Conservation (phyloP, 1,140 invertebrate species). For the Neodiprion virginianus region DNA sequence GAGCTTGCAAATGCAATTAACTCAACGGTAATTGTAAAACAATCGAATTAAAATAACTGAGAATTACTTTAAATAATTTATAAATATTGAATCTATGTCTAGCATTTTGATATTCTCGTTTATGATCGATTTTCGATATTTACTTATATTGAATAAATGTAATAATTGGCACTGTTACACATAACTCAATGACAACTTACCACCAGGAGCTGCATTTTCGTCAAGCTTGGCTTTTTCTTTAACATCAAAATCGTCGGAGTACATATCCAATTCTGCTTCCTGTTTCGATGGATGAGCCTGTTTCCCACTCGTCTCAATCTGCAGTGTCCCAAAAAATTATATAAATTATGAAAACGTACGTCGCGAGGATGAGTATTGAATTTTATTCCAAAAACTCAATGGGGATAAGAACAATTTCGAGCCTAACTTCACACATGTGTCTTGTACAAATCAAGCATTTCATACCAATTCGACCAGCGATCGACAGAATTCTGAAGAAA, state of each 20-base stretch:
- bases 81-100: neutral
- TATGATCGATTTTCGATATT: neutral
- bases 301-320: slow-evolving; percentile 47
- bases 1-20: too few species aligned
- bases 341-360: neutral
- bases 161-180: too few species aligned
- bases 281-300: slow-evolving; percentile 51
- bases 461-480: too few species aligned
- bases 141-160: too few species aligned
- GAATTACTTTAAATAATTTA: neutral
- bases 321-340: slow-evolving; percentile 12
- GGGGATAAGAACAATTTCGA: too few species aligned
- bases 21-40: slow-evolving; percentile 12
- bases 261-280: slow-evolving; percentile 89
- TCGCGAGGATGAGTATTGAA: neutral
- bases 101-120: neutral
- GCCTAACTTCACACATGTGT: too few species aligned
- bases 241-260: slow-evolving; percentile 88
- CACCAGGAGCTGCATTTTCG: slow-evolving; percentile 38
- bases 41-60: slow-evolving; percentile 15
- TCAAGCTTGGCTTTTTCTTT: slow-evolving; percentile 72
- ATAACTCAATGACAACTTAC: slow-evolving; percentile 6
- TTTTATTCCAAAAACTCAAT: too few species aligned
- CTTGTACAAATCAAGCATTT: too few species aligned
- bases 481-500: too few species aligned